phyloP scores from a whole-genome alignment of 1,140 invertebrate genomes.

The Alviniconcha marisindica region DNA sequence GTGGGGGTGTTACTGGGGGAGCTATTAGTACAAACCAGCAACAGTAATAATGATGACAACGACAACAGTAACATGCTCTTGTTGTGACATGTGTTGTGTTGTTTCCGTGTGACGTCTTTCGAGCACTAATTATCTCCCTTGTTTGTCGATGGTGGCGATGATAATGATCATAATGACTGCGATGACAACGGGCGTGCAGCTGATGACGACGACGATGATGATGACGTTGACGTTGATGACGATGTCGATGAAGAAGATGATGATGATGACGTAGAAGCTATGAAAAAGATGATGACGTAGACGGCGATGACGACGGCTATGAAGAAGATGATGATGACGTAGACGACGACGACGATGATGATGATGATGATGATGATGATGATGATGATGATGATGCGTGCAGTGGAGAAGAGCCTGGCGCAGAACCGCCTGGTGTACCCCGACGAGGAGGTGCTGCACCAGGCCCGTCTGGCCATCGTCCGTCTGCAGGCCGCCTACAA shows the following conservation, averaged over 20 bases:
- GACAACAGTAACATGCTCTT: no score
- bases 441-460: background rate
- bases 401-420: constrained; percentile 29
- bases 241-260: background rate
- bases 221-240: no score
- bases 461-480: constrained; percentile 27
- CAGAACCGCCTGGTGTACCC: constrained; percentile 21
- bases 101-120: no score
- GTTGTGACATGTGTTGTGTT: no score
- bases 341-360: background rate
- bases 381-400: background rate
- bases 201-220: no score
- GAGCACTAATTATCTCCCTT: no score
- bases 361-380: background rate
- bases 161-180: background rate
- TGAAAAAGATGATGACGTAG: background rate
- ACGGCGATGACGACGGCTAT: background rate
- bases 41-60: no score
- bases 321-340: background rate
- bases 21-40: no score
- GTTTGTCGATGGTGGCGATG: no score
- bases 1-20: no score
- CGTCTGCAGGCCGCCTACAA: constrained; percentile 41
- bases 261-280: no score
- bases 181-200: background rate